Evolutionary conservation across 2,888 invertebrate species (phyloP), one percentile per base, ranked within the genome.

Genomic region (Nomada hirtipes): DNA sequence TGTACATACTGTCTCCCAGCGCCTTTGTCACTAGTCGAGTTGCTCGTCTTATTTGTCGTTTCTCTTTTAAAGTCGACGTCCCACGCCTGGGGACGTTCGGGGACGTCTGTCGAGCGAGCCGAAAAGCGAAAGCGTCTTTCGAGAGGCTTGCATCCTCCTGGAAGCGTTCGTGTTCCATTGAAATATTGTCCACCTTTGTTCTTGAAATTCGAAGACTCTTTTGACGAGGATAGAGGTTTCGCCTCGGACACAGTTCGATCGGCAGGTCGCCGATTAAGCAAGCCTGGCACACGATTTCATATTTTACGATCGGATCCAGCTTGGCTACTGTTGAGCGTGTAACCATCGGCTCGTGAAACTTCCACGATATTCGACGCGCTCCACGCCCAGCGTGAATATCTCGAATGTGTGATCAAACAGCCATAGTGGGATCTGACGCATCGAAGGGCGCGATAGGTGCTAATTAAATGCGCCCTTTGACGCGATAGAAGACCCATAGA

Each of bases 391-490:
- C 69, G 67, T 64, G 70, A 57, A 60, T 70, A 71, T 76, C 75
- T 47, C 44, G 76, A 85, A 78, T 79, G 79, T 70, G 78, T 61
- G 74, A 76, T 83, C 76, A 71, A 77, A 73, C 74, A 68, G 65
- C 42, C 53, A 57, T 61, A 59, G 55, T 29, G 69, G 52, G 64
- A 74, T 70, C 70, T 55, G 76, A 76, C 57, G 76, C 69, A 74
- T 65, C 75, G 78, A 76, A 86, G 85, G 77, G 77, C 76, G 69
- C 79, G 82, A 74, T 85, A 85, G 88, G 87, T 88, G 88, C 84
- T 91, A 91, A 91, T 91, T 90, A 90, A 90, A 90, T 88, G 88
- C 86, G 86, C 74, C 88, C 91, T 90, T 91, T 90, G 89, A 91
- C 83, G 87, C 67, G 84, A 77, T 60, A 72, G 83, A 83, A 88